A percentile compares a stretch with the other conserved stretches of the same genome.
phyloP scores from a whole-genome alignment of 2,888 invertebrate species.

The Plebejus melissa region DNA sequence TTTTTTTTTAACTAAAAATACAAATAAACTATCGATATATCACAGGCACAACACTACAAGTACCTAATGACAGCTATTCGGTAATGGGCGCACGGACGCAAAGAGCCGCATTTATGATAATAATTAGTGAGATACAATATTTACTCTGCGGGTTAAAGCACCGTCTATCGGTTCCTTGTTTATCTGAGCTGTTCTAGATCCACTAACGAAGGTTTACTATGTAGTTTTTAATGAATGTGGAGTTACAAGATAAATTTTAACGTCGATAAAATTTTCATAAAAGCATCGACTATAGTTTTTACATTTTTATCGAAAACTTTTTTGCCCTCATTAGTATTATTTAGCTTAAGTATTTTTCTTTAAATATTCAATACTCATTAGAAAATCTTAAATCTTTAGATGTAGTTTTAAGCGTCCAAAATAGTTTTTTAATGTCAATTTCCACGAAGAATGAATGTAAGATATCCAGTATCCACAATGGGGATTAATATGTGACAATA shows the following conservation, averaged over 20 bases:
- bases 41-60: conserved; percentile 9
- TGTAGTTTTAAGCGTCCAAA: no score
- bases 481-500: not conserved
- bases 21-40: not conserved
- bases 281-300: not conserved
- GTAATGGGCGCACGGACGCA: conserved; percentile 62
- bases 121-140: conserved; percentile 72
- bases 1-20: not conserved
- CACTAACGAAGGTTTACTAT: not conserved
- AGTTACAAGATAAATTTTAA: not conserved
- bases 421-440: not conserved
- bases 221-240: not conserved
- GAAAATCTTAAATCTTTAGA: no score
- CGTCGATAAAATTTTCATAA: not conserved
- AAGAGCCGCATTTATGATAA: conserved; percentile 72
- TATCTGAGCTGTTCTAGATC: conserved; percentile 61
- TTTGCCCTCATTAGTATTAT: not conserved
- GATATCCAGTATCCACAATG: not conserved
- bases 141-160: conserved; percentile 61
- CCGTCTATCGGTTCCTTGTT: conserved; percentile 63
- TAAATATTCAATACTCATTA: no score
- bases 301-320: not conserved
- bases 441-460: not conserved
- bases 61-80: conserved; percentile 69
- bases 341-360: not conserved